Conservation (phyloP, 2,113 vertebrate species). For the Pseudopodoces humilis region DNA sequence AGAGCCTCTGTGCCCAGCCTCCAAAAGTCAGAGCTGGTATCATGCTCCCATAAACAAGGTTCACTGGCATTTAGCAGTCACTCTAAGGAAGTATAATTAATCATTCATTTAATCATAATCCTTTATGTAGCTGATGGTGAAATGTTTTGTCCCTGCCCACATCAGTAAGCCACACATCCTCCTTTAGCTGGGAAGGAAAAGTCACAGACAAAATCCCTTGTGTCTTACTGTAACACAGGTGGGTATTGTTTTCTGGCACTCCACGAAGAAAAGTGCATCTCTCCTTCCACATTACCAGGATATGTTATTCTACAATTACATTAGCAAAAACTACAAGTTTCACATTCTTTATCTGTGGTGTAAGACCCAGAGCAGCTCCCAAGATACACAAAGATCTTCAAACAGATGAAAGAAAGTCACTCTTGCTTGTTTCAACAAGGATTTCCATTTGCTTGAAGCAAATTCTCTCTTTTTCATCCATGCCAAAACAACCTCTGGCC, state of each 20-base stretch:
- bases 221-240: background rate
- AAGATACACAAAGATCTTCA: background rate
- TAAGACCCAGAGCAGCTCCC: background rate
- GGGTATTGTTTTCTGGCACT: background rate
- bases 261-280: background rate
- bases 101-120: background rate
- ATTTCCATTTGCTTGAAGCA: conserved; percentile 31
- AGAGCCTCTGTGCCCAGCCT: background rate
- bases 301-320: background rate
- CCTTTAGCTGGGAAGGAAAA: background rate
- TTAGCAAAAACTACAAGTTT: background rate
- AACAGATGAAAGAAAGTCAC: background rate
- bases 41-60: background rate
- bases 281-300: background rate
- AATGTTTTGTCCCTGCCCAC: background rate
- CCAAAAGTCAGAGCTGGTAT: background rate
- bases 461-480: background rate
- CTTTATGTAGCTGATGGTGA: background rate
- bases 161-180: background rate
- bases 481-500: background rate
- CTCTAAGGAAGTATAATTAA: background rate
- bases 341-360: background rate
- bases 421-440: conserved; percentile 43
- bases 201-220: background rate
- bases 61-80: background rate